Percentiles rank a stretch among this genome's conserved stretches.
phyloP scores from a whole-genome alignment of 2,797 vertebrate species.

The Peromyscus melanophrys region DNA sequence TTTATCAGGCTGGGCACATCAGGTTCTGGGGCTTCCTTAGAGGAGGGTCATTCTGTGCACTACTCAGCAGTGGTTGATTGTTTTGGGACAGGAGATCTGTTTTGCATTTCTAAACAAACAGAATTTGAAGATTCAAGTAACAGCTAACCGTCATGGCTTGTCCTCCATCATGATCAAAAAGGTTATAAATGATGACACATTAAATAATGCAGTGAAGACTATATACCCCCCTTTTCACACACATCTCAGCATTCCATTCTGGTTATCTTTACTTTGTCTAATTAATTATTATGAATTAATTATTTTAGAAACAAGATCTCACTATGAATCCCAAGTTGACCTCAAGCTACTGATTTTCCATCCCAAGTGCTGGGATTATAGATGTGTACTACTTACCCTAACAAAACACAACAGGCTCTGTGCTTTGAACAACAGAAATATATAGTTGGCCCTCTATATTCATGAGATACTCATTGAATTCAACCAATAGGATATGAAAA shows the following conservation, averaged over 20 bases:
- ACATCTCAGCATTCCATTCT: neutral
- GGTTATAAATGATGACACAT: neutral
- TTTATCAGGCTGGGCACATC: neutral
- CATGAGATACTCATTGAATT: neutral
- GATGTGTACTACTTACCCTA: neutral
- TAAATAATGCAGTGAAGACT: neutral
- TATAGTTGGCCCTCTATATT: neutral
- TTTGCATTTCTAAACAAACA: constrained; percentile 30
- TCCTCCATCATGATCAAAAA: neutral
- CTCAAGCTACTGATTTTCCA: neutral
- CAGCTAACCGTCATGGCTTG: neutral
- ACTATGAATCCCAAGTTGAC: neutral
- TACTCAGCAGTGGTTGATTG: neutral
- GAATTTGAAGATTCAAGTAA: neutral
- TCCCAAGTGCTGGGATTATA: neutral
- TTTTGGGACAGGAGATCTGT: neutral
- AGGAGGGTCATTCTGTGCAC: neutral
- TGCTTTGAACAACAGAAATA: neutral
- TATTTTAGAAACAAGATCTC: neutral
- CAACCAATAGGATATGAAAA: neutral
- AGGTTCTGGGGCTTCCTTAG: neutral
- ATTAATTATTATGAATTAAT: neutral
- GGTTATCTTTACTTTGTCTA: neutral
- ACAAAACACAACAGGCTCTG: neutral
- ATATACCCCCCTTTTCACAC: neutral